phyloP scores from a whole-genome alignment of 2,797 vertebrate species.

The Syndactyla subalaris region DNA sequence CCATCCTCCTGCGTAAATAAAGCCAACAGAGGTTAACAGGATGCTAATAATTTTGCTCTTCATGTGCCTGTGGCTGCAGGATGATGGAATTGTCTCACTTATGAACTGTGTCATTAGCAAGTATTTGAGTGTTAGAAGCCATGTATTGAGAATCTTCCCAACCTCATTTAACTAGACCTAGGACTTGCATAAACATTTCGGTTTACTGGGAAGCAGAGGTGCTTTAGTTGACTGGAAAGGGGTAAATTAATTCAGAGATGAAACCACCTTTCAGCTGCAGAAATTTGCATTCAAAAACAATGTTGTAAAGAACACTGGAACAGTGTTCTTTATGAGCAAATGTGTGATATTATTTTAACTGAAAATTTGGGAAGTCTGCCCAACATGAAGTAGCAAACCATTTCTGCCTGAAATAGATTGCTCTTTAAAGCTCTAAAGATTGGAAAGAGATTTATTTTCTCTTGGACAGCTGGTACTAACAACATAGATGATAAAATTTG shows the following conservation, averaged over 20 bases:
- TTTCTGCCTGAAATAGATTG: constrained; percentile 40
- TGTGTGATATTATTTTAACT: neutral
- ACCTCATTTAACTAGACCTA: neutral
- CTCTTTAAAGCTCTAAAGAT: neutral
- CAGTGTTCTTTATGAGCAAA: neutral
- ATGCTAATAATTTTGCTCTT: neutral
- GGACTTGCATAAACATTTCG: constrained; percentile 4
- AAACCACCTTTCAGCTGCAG: constrained; percentile 28
- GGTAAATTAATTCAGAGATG: constrained; percentile 25
- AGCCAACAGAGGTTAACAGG: neutral
- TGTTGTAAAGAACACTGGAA: constrained; percentile 6
- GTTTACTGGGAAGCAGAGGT: neutral
- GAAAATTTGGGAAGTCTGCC: constrained; percentile 28
- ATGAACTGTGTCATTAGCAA: neutral
- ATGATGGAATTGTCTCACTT: neutral
- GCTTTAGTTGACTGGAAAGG: neutral
- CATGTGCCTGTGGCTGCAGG: neutral
- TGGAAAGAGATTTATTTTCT: constrained; percentile 22
- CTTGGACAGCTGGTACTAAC: constrained; percentile 18
- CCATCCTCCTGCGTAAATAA: neutral
- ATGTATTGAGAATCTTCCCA: neutral
- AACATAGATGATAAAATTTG: neutral
- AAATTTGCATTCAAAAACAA: constrained; percentile 20
- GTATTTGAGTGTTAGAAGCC: neutral
- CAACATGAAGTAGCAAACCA: constrained; percentile 20